A percentile compares a stretch with the other conserved stretches of the same genome.
Conservation (phyloP, 2,113 vertebrate genomes). For the Malurus elegans region DNA sequence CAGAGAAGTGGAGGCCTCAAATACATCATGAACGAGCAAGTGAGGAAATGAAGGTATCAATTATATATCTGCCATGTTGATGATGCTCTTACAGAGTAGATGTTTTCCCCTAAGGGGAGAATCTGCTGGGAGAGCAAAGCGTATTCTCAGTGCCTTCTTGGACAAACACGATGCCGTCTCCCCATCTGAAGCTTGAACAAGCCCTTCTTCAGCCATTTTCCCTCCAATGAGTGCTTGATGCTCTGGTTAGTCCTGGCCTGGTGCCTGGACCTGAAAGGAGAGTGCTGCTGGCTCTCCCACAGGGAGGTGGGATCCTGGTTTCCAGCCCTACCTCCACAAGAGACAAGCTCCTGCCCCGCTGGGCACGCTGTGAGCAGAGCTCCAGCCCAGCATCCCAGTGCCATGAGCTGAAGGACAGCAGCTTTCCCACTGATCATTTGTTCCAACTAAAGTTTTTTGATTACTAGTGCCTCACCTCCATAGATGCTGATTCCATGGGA, state of each 20-base stretch:
- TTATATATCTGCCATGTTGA: not conserved
- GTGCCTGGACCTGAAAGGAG: not conserved
- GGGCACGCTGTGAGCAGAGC: fast-evolving
- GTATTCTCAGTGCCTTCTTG: not conserved
- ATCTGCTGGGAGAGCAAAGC: not conserved
- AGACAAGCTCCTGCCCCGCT: fast-evolving
- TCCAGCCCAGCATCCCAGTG: not conserved
- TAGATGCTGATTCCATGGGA: not conserved
- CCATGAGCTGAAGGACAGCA: not conserved
- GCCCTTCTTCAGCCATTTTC: not conserved
- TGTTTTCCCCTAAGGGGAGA: not conserved
- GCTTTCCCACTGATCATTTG: not conserved
- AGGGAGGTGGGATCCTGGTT: not conserved
- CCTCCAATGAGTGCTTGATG: not conserved
- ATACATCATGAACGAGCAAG: not conserved
- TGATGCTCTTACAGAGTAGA: not conserved
- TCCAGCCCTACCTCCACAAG: not conserved
- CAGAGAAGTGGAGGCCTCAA: not conserved
- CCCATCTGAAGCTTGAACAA: not conserved
- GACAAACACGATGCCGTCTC: fast-evolving
- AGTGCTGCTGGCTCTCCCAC: not conserved
- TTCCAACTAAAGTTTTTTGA: not conserved
- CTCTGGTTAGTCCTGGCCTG: not conserved
- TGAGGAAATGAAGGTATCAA: not conserved
- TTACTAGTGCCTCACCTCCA: not conserved